Base-by-base conservation (phyloP, 2,797 vertebrate genomes). In the Prionace glauca region DNA sequence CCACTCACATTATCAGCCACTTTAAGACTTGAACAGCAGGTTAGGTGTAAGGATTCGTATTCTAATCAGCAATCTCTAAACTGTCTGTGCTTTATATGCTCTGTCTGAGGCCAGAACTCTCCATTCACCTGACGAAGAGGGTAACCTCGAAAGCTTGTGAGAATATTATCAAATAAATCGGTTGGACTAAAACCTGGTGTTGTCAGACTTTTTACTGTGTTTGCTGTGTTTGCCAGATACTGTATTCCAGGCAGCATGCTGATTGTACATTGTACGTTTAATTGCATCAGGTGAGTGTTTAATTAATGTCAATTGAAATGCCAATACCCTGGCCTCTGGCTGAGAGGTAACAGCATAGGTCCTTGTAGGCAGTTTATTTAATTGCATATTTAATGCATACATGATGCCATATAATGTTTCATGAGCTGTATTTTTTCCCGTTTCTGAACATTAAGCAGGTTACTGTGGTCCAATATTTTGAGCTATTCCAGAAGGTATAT, bases 361-460 rank as follows among this genome's bases (percentile, higher is more conserved):
- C 92, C 92, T 91, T 90, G 32, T 12, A 41, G 65, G 50, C 29
- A 74, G 45, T 77, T 50, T 24, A 74, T 12, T 77, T 56, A 77
- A 95, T 41, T 2, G 11, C 62, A 41, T 92, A 92, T 32, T 60
- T 56, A 60, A 60, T 95, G 16, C 45, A 72, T 95, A 56, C 7
- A 77, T 45, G 71, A 56, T 74, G 29, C 16, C 93, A 95, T 95
- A 69, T 74, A 77, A 95, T 95, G 24, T 74, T 95, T 95, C 50
- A 95, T 32, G 71, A 56, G 41, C 45, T 95, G 71, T 74, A 72
- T 50, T 72, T 50, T 74, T 95, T 60, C 20, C 16, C 16, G 0
- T 74, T 95, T 77, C 90, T 74, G 29, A 95, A 29, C 10, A 50
- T 60, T n/a, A 93, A 74, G 2, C 45, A 95, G 41, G 90, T 95